Evolutionary conservation across 1,140 invertebrate species (phyloP), one percentile per base, ranked within the genome.

Genomic region (Tachypleus tridentatus): DNA sequence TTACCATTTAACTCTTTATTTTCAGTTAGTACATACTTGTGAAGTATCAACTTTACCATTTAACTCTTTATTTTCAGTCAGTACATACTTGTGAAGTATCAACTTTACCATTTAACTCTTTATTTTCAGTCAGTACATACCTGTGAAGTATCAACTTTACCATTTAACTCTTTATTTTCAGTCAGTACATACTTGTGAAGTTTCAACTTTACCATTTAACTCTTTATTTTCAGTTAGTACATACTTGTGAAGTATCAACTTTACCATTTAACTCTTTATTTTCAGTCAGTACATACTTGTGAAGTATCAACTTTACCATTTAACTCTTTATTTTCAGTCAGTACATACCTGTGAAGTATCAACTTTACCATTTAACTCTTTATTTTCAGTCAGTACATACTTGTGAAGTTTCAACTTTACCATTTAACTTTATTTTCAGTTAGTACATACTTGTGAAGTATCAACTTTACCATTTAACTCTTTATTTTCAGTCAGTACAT

Each of bases 1-100:
- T 0, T 29, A 29, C 0, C 2, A 29, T 29, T 29, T 29, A 29
- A 58, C 5, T 62, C 5, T 51, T 64, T 60, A 10, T 69, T 74
- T 60, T 60, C 70, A 76, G 75, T 66, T 29, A 29, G 29, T 29
- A 29, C 29, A 29, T 29, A 29, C 29, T 29, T 29, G 29, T 29
- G 29, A 29, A 29, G 29, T 29, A 1, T 29, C 29, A 29, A 29
- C 29, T 29, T 0, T 29, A 29, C 0, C 2, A 29, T 29, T 29
- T 29, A 29, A 58, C 5, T 62, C 5, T 51, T 64, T 60, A 10
- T 69, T 74, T 60, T 60, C 70, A 76, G 75, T 66, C 72, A 29
- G 29, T 29, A 29, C 29, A 29, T 29, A 29, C 29, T 29, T 29
- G 29, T 29, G 29, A 29, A 29, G 29, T 29, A 1, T 29, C 29